Percentiles rank a stretch among this genome's conserved stretches.
These are phyloP conservation scores for Cathartes aura DNA, from an alignment of 2,113 vertebrate genomes.

Conservation along the genomic window DNA sequence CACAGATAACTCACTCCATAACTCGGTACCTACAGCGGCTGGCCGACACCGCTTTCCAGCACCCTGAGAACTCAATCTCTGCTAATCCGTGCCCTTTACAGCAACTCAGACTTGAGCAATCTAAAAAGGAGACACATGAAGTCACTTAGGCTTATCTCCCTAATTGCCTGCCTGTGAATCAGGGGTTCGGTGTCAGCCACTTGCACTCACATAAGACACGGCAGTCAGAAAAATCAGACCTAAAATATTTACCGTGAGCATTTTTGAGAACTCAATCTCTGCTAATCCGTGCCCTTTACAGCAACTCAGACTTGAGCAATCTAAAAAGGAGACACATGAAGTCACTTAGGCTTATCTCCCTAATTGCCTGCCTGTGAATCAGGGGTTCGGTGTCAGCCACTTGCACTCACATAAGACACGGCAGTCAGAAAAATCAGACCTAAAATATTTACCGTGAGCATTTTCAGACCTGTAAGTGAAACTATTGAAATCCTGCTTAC, in stretches of 20 bases:
- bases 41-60: neutral
- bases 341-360: constrained; percentile 29
- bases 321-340: constrained; percentile 16
- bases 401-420: neutral
- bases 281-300: constrained; percentile 24
- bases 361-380: neutral
- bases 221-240: too few species aligned
- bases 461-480: neutral
- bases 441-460: neutral
- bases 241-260: too few species aligned
- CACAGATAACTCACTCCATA: neutral
- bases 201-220: neutral
- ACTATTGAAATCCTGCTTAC: neutral
- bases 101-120: neutral
- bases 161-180: neutral
- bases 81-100: constrained; percentile 24
- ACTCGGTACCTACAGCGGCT: neutral
- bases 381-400: neutral
- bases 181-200: neutral
- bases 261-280: constrained; percentile 13
- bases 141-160: constrained; percentile 30
- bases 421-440: neutral
- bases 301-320: neutral
- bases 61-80: neutral
- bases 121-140: constrained; percentile 16